phyloP scores from a whole-genome alignment of 2,797 vertebrate genomes.

The Dipus sagitta region DNA sequence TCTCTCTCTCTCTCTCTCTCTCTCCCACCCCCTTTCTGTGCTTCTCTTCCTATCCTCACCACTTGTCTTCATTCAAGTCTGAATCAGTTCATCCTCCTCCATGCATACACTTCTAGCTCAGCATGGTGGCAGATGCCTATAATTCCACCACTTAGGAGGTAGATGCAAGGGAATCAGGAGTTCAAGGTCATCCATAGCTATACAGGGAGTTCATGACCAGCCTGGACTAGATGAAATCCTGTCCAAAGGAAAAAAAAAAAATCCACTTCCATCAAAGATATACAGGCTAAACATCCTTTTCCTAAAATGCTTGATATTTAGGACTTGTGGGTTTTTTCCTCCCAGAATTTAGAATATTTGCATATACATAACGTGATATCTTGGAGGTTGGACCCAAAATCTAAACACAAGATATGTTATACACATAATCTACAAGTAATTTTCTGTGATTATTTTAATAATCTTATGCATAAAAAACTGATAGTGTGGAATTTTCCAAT shows the following conservation, averaged over 20 bases:
- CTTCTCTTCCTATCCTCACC: no score
- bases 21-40: no score
- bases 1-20: no score
- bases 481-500: not conserved
- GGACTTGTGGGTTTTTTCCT: not conserved
- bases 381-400: constrained; percentile 53
- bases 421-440: not conserved
- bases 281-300: not conserved
- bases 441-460: not conserved
- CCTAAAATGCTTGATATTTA: not conserved
- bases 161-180: no score
- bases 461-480: not conserved
- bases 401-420: not conserved
- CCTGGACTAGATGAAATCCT: no score
- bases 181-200: no score
- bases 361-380: no score
- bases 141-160: no score
- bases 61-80: constrained; percentile 91
- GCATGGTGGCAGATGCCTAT: no score
- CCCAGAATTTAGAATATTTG: not conserved
- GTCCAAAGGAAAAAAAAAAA: constrained; percentile 89
- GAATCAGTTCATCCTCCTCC: constrained; percentile 92
- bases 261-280: constrained; percentile 91
- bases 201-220: no score
- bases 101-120: no score